Percentiles rank a stretch among this genome's conserved stretches.
phyloP scores from a whole-genome alignment of 2,888 invertebrate species.

The Heteromurus nitidus region DNA sequence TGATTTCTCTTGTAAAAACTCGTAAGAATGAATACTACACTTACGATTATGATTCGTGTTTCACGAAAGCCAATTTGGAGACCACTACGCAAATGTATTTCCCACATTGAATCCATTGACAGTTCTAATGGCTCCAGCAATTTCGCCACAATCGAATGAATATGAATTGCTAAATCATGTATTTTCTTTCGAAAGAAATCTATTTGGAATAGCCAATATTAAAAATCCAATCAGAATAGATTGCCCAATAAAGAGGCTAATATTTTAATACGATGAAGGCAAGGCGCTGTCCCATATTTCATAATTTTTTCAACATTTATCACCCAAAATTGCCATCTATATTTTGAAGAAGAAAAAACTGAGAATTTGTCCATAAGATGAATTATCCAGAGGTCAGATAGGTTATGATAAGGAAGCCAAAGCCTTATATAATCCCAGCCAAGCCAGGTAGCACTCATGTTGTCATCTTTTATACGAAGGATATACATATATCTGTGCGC shows the following conservation, averaged over 20 bases:
- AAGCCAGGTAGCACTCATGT: neutral
- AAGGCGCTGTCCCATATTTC: constrained; percentile 32
- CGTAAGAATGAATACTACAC: neutral
- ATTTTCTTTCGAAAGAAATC: neutral
- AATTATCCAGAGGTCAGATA: constrained; percentile 29
- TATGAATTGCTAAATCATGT: neutral
- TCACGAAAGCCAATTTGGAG: neutral
- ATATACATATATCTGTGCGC: neutral
- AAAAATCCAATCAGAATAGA: neutral
- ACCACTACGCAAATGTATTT: neutral
- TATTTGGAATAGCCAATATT: neutral
- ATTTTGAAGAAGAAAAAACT: no score
- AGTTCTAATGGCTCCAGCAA: neutral
- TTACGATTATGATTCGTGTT: neutral
- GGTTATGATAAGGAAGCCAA: no score
- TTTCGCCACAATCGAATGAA: neutral
- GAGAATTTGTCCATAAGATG: constrained; percentile 53
- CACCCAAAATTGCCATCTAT: constrained; percentile 38
- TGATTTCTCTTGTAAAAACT: no score
- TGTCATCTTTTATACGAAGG: neutral
- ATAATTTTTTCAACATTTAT: constrained; percentile 49
- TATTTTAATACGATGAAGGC: constrained; percentile 7
- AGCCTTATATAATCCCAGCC: neutral
- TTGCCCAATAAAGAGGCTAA: neutral
- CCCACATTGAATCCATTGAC: neutral